phyloP scores from a whole-genome alignment of 2,797 vertebrate genomes.

The Arnoldichthys spilopterus region DNA sequence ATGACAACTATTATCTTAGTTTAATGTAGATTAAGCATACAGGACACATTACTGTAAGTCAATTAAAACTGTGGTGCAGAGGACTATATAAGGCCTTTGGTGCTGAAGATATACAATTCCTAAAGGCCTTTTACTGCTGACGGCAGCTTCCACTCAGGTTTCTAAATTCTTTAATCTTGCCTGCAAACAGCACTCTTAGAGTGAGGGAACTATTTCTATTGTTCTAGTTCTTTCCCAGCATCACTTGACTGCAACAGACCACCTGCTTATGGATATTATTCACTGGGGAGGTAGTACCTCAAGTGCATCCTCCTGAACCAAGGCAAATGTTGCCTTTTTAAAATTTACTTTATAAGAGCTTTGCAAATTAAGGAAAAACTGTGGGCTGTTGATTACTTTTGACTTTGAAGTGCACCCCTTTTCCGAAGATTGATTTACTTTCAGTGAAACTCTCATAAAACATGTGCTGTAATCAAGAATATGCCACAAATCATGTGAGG shows the following conservation, averaged over 20 bases:
- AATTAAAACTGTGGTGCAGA: neutral
- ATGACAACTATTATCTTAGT: no score
- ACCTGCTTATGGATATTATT: conserved; percentile 8
- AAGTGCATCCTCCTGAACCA: conserved; percentile 26
- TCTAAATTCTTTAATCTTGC: neutral
- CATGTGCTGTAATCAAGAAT: conserved; percentile 42
- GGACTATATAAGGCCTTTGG: no score
- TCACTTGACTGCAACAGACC: neutral
- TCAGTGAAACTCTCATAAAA: conserved; percentile 39
- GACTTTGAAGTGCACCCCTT: conserved; percentile 27
- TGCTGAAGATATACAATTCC: no score
- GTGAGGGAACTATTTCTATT: neutral
- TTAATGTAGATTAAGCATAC: no score
- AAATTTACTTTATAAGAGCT: conserved; percentile 18
- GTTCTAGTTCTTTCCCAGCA: neutral
- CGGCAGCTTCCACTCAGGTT: neutral
- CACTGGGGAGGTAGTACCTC: conserved; percentile 5
- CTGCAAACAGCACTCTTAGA: neutral
- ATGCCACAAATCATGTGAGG: conserved; percentile 32
- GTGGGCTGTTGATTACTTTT: conserved; percentile 30
- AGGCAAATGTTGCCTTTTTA: neutral
- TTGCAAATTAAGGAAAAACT: conserved; percentile 22
- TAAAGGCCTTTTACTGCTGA: no score
- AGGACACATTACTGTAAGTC: neutral
- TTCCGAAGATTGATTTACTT: conserved; percentile 32